Evolutionary conservation across 2,797 vertebrate genomes (phyloP).

Genomic region (Dendrocincla fuliginosa): DNA sequence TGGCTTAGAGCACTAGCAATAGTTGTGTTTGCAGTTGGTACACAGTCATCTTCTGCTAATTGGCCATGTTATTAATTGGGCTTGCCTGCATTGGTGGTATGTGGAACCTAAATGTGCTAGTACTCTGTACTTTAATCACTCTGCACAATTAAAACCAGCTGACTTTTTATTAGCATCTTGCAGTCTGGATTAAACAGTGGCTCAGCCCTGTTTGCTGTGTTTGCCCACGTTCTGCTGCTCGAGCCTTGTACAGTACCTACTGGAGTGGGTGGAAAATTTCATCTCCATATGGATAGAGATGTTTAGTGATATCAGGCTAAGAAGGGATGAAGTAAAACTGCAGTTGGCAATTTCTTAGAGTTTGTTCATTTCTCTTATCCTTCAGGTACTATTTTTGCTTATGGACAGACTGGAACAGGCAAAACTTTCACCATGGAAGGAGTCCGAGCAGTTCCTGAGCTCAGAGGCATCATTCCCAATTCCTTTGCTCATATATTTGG

Average conservation of each 20-base stretch:
- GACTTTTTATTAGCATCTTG: background rate
- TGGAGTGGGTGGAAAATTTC: background rate
- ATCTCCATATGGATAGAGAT: background rate
- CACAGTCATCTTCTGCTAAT: background rate
- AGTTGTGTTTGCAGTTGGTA: background rate
- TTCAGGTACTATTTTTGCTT: constrained; percentile 97
- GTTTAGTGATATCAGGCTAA: background rate
- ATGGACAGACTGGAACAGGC: constrained; percentile 97
- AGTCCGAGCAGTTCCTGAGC: constrained; percentile 93
- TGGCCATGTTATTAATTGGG: background rate
- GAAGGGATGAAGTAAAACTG: background rate
- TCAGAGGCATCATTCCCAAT: constrained; percentile 98
- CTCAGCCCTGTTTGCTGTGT: background rate
- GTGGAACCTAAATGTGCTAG: background rate
- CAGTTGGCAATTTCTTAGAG: background rate
- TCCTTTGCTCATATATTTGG: constrained; percentile 99
- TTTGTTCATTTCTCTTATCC: background rate
- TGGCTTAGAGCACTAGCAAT: background rate
- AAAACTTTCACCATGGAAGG: constrained; percentile 99
- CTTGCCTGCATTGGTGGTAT: background rate
- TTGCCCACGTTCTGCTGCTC: background rate
- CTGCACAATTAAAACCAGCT: background rate
- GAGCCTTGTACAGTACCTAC: background rate
- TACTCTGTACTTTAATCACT: background rate
- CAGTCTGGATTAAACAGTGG: background rate